A percentile compares a stretch with the other conserved stretches of the same genome.
These are phyloP conservation scores for Netelia inedita DNA, from an alignment of 2,888 invertebrate genomes.

Conservation along the genomic window DNA sequence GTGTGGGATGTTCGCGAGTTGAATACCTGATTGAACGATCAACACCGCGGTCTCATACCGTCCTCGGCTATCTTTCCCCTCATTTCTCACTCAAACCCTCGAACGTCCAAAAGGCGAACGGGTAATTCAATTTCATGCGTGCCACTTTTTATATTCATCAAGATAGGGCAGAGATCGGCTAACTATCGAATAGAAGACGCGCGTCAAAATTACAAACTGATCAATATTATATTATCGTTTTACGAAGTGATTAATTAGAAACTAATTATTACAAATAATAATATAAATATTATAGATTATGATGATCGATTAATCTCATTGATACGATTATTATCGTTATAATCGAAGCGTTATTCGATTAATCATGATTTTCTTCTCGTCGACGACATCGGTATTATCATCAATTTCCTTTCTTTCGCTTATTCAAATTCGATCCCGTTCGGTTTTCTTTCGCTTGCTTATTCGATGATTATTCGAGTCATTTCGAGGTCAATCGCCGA, in stretches of 20 bases:
- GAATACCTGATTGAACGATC: constrained; percentile 63
- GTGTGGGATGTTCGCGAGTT: constrained; percentile 48
- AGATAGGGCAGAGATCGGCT: background rate
- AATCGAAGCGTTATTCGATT: too few relatives aligned
- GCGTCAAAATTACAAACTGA: too few relatives aligned
- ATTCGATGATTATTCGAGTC: background rate
- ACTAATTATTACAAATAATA: too few relatives aligned
- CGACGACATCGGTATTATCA: background rate
- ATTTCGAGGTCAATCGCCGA: background rate
- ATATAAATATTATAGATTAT: too few relatives aligned
- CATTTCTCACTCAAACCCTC: constrained; percentile 45
- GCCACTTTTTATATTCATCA: constrained; percentile 40
- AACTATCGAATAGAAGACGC: background rate
- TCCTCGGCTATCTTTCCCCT: constrained; percentile 3
- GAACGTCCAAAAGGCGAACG: background rate
- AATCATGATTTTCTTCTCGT: background rate
- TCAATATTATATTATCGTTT: too few relatives aligned
- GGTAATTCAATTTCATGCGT: constrained; percentile 46
- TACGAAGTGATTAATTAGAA: too few relatives aligned
- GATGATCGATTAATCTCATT: background rate
- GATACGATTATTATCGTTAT: background rate
- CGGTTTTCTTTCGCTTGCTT: background rate
- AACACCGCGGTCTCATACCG: background rate
- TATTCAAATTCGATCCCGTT: background rate
- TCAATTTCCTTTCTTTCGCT: background rate